These are phyloP conservation scores for Papilio polytes DNA, from an alignment of 1,140 invertebrate species.

Conservation along the genomic window DNA sequence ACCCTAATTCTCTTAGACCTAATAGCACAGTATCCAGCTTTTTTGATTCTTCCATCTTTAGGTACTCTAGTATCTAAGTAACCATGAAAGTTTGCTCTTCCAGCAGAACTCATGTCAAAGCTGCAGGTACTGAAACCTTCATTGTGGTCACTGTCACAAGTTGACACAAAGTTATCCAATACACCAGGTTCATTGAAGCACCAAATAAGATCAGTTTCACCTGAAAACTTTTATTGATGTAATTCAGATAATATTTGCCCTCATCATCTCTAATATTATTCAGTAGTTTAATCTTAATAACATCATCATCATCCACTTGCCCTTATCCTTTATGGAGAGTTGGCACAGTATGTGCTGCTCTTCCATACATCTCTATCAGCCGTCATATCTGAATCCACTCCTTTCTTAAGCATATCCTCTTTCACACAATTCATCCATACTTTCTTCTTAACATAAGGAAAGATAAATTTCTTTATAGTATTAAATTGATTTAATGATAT, in stretches of 20 bases:
- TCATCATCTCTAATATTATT: too few species aligned
- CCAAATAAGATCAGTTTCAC: constrained; percentile 89
- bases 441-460: too few species aligned
- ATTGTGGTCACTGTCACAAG: constrained; percentile 91
- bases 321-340: too few species aligned
- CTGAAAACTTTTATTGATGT: constrained; percentile 59
- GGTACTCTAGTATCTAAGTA: constrained; percentile 87
- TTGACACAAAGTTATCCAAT: constrained; percentile 90
- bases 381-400: too few species aligned
- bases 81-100: constrained; percentile 92
- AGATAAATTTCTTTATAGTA: too few species aligned
- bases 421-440: too few species aligned
- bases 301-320: too few species aligned
- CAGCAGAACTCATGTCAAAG: constrained; percentile 86
- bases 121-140: constrained; percentile 90
- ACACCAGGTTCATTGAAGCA: constrained; percentile 86
- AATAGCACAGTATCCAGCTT: constrained; percentile 92
- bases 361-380: too few species aligned
- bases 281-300: too few species aligned
- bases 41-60: constrained; percentile 90
- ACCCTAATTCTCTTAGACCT: constrained; percentile 87
- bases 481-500: too few species aligned
- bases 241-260: background rate
- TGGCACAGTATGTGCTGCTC: too few species aligned
- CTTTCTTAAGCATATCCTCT: too few species aligned